Base-by-base conservation (phyloP, 2,113 vertebrate species). In the Daubentonia madagascariensis region DNA sequence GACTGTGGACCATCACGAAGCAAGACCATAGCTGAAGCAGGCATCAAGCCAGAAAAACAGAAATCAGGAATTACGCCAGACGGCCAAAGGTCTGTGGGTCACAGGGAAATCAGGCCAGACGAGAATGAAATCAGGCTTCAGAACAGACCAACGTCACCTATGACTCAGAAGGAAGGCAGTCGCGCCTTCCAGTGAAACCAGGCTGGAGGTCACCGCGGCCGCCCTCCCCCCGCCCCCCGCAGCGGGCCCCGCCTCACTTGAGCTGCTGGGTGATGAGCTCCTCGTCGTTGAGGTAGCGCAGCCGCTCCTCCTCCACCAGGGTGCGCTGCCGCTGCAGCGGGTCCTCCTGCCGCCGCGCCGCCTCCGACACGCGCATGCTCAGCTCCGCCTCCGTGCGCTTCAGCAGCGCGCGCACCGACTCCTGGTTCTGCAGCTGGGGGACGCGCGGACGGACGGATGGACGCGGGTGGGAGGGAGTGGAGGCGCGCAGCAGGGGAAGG, bases 181-280 rank as follows among this genome's bases (percentile, higher is more conserved):
- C 17, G 63, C 4, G 16, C 54, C 88, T 81, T 85, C 84, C 80
- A 9, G 78, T 8, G 48, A 54, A 68, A 57, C 25, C 95, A 67
- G 88, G 67, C 14, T 54, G 85, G 28, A 0, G 78, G 68, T 52
- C 70, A 10, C 68, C 45, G 9, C 0, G 18, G 85, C 45, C 59
- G 22, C 80, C 48, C 61, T 32, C 57, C 18, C 35, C 83, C 89
- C 57, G 1, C 1, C 65, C 89, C 25, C 37, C 37, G 0, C 45
- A 7, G 52, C 50, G 88, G 32, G 45, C 67, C 91, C 63, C n/a
- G 95, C 98, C 99, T 99, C 97, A 99, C 99, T 99, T 99, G 63
- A 99, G 99, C 98, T 99, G 99, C 98, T 99, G 99, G 63, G 99
- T 99, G 97, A 99, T 99, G 50, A 99, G 99, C 98, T 99, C 99